These are phyloP conservation scores for Phasia obesa DNA, from an alignment of 2,888 invertebrate genomes.

Conservation along the genomic window DNA sequence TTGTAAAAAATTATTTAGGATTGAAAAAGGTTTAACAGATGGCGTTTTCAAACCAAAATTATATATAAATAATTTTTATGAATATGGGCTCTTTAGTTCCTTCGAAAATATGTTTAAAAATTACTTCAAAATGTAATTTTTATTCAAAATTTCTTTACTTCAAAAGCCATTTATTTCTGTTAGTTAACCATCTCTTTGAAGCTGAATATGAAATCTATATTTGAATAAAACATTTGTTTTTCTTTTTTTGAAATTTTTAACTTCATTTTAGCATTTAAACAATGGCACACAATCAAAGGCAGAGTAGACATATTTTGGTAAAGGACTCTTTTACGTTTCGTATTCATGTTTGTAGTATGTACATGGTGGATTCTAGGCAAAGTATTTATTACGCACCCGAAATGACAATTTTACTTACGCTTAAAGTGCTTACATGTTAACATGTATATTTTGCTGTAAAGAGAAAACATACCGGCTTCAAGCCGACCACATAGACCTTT, in stretches of 20 bases:
- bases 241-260: constrained; percentile 20
- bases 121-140: too few relatives aligned
- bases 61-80: too few relatives aligned
- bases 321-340: not conserved
- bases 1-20: too few relatives aligned
- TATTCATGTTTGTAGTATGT: not conserved
- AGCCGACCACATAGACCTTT: constrained; percentile 30
- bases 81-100: too few relatives aligned
- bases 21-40: too few relatives aligned
- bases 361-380: not conserved
- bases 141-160: too few relatives aligned
- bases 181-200: constrained; percentile 1
- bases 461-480: not conserved
- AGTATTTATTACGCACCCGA: constrained; percentile 56
- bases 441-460: not conserved
- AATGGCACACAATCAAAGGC: constrained; percentile 60
- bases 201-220: constrained; percentile 8
- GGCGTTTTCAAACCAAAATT: too few relatives aligned
- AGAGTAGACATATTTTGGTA: constrained; percentile 48
- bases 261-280: constrained; percentile 47
- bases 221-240: constrained; percentile 29
- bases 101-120: too few relatives aligned
- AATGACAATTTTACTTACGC: constrained; percentile 60
- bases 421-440: constrained; percentile 22
- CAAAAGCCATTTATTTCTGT: not conserved